A percentile compares a stretch with the other conserved stretches of the same genome.
These are phyloP conservation scores for Vombatus ursinus DNA, from an alignment of 2,113 vertebrate genomes.

Conservation along the genomic window DNA sequence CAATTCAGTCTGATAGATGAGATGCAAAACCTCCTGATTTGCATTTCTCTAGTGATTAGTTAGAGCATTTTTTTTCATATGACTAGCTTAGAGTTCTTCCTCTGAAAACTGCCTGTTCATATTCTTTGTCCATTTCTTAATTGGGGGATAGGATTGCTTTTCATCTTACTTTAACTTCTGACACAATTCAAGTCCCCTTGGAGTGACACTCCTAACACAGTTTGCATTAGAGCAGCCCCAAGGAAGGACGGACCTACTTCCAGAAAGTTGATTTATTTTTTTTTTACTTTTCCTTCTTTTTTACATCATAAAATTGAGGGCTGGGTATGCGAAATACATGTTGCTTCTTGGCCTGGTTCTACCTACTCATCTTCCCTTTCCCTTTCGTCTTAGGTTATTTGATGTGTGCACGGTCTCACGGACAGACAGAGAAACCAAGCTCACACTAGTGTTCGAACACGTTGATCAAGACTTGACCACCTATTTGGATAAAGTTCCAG, in stretches of 20 bases:
- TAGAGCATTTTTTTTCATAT: background rate
- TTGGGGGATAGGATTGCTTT: background rate
- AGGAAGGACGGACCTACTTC: background rate
- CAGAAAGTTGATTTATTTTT: background rate
- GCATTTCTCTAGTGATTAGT: background rate
- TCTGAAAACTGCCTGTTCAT: background rate
- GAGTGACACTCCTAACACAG: background rate
- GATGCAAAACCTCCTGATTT: background rate
- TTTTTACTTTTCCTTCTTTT: background rate
- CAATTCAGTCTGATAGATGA: background rate
- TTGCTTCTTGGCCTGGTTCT: conserved; percentile 24
- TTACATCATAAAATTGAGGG: conserved; percentile 10
- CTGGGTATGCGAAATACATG: background rate
- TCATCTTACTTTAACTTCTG: background rate
- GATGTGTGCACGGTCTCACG: conserved; percentile 98
- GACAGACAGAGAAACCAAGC: conserved; percentile 97
- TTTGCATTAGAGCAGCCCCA: background rate
- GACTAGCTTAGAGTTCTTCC: background rate
- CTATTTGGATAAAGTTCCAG: conserved; percentile 98
- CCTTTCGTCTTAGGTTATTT: conserved; percentile 89
- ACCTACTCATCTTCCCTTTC: conserved; percentile 59
- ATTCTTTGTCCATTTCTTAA: background rate
- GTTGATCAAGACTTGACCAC: conserved; percentile 99
- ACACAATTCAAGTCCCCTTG: background rate
- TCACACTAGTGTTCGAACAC: conserved; percentile 98